Percentiles rank a stretch among this genome's conserved stretches.
Evolutionary conservation across 1,140 invertebrate species (phyloP).

Genomic region (Aphaenogaster ashmeadi): DNA sequence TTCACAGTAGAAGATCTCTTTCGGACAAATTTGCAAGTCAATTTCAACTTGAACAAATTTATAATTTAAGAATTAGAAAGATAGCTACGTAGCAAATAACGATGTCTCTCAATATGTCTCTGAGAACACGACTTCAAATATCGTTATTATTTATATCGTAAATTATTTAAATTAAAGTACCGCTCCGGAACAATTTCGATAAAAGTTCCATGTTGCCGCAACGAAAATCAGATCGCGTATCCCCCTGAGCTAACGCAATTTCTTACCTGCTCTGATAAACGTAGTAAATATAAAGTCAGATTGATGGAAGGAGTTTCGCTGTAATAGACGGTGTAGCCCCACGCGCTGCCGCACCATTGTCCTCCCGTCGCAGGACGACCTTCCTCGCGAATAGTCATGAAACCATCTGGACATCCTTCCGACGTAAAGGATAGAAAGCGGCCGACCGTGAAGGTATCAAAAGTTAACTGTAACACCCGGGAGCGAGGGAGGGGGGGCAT

Average conservation of each 20-base stretch:
- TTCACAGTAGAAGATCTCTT: background rate
- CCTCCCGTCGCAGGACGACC: conserved; percentile 91
- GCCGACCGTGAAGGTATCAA: conserved; percentile 92
- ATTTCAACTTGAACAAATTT: background rate
- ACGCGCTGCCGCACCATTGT: conserved; percentile 94
- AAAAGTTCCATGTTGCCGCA: conserved; percentile 1
- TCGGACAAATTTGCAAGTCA: background rate
- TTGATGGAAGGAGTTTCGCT: conserved; percentile 93
- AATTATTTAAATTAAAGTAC: background rate
- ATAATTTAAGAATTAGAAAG: background rate
- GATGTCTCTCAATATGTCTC: too few species aligned
- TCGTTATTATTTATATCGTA: background rate
- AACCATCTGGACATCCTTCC: conserved; percentile 93
- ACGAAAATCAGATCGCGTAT: conserved; percentile 38
- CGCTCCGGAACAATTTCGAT: background rate
- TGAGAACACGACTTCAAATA: background rate
- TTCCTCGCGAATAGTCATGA: conserved; percentile 92
- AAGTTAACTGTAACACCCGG: conserved; percentile 89
- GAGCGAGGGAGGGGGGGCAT: background rate
- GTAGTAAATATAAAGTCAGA: conserved; percentile 91
- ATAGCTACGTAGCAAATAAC: background rate
- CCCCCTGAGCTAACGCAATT: conserved; percentile 29
- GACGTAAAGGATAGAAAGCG: conserved; percentile 92
- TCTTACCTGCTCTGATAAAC: conserved; percentile 91
- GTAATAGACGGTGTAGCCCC: conserved; percentile 95